These are phyloP conservation scores for Pelecanoides urinatrix DNA, from an alignment of 2,113 vertebrate species.

Conservation along the genomic window DNA sequence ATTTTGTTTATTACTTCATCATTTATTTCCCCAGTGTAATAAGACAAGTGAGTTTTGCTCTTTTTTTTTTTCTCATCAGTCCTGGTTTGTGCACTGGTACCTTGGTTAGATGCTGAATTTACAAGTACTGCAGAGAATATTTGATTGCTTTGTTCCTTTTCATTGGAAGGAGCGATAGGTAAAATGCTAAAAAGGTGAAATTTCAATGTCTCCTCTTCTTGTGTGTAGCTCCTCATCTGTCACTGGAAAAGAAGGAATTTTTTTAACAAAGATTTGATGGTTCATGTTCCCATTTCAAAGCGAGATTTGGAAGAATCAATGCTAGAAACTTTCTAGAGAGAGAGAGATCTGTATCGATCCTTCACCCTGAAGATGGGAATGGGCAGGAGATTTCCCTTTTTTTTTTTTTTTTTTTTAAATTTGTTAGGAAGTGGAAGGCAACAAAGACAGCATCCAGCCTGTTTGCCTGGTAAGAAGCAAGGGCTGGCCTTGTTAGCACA, in stretches of 20 bases:
- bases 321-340: not conserved
- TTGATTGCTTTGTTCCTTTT: not conserved
- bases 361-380: not conserved
- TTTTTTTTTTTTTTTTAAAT: not conserved
- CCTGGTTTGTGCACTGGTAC: not conserved
- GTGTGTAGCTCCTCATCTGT: not conserved
- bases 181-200: not conserved
- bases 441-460: not conserved
- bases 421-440: not conserved
- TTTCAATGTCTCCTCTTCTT: not conserved
- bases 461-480: not conserved
- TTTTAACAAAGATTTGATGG: not conserved
- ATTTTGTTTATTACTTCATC: not conserved
- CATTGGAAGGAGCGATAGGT: not conserved
- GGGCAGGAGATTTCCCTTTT: not conserved
- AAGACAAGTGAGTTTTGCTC: not conserved
- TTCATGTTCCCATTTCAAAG: not conserved
- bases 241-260: not conserved
- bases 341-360: not conserved
- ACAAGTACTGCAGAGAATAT: not conserved
- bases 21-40: conserved; percentile 13
- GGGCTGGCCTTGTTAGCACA: not conserved
- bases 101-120: not conserved
- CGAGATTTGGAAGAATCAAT: not conserved
- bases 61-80: not conserved